Percentiles rank a stretch among this genome's conserved stretches.
Conservation (phyloP, 2,888 invertebrate genomes). For the Andrena minutula region DNA sequence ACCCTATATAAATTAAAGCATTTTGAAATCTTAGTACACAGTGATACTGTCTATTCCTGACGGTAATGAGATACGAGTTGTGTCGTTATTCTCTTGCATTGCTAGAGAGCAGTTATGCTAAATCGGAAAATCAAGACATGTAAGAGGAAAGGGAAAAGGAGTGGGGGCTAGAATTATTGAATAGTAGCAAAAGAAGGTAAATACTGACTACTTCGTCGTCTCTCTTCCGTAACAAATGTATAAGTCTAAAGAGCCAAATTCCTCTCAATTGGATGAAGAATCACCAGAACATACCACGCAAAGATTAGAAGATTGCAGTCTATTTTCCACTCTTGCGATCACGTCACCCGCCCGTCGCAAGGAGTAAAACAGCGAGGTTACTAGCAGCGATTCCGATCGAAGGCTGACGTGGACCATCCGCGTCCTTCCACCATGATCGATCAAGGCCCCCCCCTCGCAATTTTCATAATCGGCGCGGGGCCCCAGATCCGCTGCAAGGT, state of each 20-base stretch:
- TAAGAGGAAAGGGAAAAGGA: too few relatives aligned
- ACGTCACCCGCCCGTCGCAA: background rate
- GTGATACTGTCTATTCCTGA: too few relatives aligned
- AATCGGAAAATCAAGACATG: too few relatives aligned
- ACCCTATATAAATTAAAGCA: too few relatives aligned
- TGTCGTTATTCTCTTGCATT: too few relatives aligned
- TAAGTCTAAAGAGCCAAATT: background rate
- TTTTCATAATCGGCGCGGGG: constrained; percentile 20
- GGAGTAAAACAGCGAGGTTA: background rate
- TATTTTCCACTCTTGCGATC: background rate
- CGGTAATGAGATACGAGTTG: too few relatives aligned
- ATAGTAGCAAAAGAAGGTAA: too few relatives aligned
- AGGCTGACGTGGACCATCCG: background rate
- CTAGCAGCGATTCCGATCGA: background rate
- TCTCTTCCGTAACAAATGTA: too few relatives aligned
- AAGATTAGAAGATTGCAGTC: background rate
- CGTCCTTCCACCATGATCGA: background rate
- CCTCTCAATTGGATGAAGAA: background rate
- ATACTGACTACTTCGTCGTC: too few relatives aligned
- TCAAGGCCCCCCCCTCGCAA: constrained; percentile 19
- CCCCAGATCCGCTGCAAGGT: background rate
- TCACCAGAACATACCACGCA: background rate
- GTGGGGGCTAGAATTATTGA: too few relatives aligned
- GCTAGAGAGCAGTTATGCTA: too few relatives aligned
- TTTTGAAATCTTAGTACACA: too few relatives aligned